Percentiles rank a stretch among this genome's conserved stretches.
These are phyloP conservation scores for Formica selysi DNA, from an alignment of 1,140 invertebrate genomes.

Conservation along the genomic window DNA sequence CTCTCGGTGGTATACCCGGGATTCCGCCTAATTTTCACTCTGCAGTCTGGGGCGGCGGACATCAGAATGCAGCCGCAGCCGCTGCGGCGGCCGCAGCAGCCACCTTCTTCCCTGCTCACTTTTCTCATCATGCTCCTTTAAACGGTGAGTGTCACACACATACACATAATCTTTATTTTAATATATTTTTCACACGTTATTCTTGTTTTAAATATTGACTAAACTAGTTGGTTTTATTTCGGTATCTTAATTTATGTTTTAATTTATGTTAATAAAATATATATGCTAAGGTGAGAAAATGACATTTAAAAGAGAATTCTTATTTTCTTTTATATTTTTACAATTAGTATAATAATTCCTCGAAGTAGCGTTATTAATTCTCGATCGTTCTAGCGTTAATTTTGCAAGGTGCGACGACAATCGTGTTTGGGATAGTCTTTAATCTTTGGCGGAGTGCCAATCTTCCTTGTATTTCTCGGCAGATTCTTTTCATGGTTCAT, in stretches of 20 bases:
- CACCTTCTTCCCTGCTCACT: constrained; percentile 82
- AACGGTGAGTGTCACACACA: constrained; percentile 78
- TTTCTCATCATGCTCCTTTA: constrained; percentile 81
- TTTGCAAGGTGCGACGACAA: constrained; percentile 56
- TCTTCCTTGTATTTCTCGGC: constrained; percentile 52
- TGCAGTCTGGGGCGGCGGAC: constrained; percentile 80
- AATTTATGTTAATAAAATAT: not conserved
- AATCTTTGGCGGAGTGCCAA: constrained; percentile 58
- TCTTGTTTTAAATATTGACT: not conserved
- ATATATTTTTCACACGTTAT: not conserved
- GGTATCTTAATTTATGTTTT: not conserved
- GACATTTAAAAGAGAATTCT: not conserved
- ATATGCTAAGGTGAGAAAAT: not conserved
- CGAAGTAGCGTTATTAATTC: constrained; percentile 15
- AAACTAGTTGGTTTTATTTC: not conserved
- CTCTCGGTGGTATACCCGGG: constrained; percentile 76
- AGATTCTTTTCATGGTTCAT: constrained; percentile 68
- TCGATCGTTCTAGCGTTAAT: not conserved
- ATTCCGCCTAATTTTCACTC: constrained; percentile 78
- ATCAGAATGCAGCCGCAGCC: constrained; percentile 74
- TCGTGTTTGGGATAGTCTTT: constrained; percentile 59
- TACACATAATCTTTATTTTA: not conserved
- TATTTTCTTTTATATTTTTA: not conserved
- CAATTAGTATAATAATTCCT: not conserved
- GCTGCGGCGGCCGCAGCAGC: constrained; percentile 79